These are phyloP conservation scores for Albula glossodonta DNA, from an alignment of 2,113 vertebrate genomes.

Conservation along the genomic window DNA sequence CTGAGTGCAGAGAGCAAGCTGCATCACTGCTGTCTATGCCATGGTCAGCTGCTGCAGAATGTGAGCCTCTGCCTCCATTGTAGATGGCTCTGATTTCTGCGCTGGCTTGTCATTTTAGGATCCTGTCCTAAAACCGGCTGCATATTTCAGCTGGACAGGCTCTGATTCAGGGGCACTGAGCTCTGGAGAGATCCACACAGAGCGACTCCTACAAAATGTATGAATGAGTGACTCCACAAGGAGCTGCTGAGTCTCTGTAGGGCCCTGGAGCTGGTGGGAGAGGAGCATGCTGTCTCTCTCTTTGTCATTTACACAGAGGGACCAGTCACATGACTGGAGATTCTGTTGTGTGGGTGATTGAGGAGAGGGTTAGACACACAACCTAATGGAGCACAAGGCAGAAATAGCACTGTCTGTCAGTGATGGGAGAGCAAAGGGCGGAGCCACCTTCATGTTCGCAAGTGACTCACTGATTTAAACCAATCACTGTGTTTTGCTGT, in stretches of 20 bases:
- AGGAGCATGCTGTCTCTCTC: not conserved
- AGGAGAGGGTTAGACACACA: not conserved
- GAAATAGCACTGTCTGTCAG: too few species aligned
- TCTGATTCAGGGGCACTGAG: not conserved
- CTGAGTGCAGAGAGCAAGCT: not conserved
- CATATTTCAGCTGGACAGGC: not conserved
- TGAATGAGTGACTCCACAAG: not conserved
- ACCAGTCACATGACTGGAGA: not conserved
- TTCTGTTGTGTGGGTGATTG: not conserved
- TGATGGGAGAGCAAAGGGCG: too few species aligned
- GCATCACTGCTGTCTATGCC: not conserved
- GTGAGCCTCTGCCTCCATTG: not conserved
- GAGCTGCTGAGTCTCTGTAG: not conserved
- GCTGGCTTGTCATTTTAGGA: not conserved
- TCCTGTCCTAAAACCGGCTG: not conserved
- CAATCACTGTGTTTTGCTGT: too few species aligned
- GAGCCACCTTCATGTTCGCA: too few species aligned
- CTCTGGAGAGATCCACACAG: not conserved
- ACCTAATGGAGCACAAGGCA: too few species aligned
- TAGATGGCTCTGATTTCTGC: not conserved
- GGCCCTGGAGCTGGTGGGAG: not conserved
- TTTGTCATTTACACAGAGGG: not conserved
- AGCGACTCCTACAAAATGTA: not conserved
- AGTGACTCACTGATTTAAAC: too few species aligned
- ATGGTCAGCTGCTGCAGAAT: too few species aligned